Conservation (phyloP, 2,113 vertebrate species). For the Salminus brasiliensis region DNA sequence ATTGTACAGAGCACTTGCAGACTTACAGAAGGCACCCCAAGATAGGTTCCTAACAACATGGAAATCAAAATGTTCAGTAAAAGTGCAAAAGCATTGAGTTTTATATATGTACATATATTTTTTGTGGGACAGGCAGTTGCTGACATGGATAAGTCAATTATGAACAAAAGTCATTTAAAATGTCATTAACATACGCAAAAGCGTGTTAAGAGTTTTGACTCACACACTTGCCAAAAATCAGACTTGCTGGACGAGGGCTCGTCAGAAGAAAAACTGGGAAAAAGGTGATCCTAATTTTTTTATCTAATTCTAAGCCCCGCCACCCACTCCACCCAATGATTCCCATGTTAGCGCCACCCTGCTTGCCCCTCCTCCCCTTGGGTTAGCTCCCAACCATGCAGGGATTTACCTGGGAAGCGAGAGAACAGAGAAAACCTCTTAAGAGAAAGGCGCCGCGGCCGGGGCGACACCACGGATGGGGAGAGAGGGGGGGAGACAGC, state of each 20-base stretch:
- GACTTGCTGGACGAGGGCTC: conserved; percentile 38
- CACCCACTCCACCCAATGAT: conserved; percentile 47
- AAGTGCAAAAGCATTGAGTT: no score
- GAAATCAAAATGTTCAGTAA: no score
- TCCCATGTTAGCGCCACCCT: conserved; percentile 23
- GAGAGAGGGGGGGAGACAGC: conserved; percentile 76
- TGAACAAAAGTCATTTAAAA: not conserved
- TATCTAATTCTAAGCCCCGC: conserved; percentile 9
- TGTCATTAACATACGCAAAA: not conserved
- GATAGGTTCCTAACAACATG: no score
- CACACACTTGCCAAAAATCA: not conserved
- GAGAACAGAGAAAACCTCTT: conserved; percentile 84
- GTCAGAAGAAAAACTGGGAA: not conserved
- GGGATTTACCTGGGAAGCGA: conserved; percentile 84
- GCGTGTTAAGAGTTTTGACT: not conserved
- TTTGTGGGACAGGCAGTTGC: no score
- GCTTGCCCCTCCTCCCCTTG: not conserved
- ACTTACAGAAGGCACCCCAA: no score
- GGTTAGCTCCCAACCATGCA: conserved; percentile 45
- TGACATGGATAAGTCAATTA: not conserved
- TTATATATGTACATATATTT: no score
- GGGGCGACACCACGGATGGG: conserved; percentile 75
- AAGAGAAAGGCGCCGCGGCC: conserved; percentile 77
- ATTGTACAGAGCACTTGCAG: not conserved
- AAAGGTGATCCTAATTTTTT: conserved; percentile 2